Evolutionary conservation across 37 sponge, comb jelly and placozoan species (phyloP).

Genomic region (Ephydatia muelleri): DNA sequence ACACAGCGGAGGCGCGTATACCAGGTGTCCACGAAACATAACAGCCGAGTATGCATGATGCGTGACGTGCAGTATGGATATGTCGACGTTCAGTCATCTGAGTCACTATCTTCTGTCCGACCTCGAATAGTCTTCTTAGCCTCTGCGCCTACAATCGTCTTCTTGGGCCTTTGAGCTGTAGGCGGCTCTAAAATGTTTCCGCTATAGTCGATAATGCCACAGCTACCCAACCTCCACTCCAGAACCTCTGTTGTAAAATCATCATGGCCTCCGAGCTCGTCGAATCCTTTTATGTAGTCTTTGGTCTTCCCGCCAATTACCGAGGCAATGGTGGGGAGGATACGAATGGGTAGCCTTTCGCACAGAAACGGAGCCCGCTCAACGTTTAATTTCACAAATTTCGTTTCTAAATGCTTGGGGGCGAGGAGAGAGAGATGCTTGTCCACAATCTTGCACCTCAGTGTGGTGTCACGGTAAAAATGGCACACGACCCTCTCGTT

Average conservation of each 20-base stretch:
- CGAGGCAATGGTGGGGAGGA: conserved; percentile 90
- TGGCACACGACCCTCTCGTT: conserved; percentile 91
- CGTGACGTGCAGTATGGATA: not conserved
- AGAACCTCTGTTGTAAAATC: conserved; percentile 96
- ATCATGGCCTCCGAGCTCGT: conserved; percentile 91
- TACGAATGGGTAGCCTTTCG: conserved; percentile 81
- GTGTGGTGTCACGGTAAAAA: conserved; percentile 86
- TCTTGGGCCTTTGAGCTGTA: conserved; percentile 6
- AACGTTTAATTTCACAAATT: conserved; percentile 88
- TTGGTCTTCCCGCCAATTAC: conserved; percentile 76
- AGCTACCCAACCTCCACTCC: conserved; percentile 93
- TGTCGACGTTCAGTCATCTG: conserved; percentile 38
- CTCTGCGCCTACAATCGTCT: conserved; percentile 26
- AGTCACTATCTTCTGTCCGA: conserved; percentile 38
- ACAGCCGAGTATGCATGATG: not conserved
- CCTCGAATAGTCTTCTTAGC: conserved; percentile 45
- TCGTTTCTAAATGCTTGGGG: conserved; percentile 92
- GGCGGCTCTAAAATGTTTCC: conserved; percentile 90
- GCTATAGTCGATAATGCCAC: conserved; percentile 81
- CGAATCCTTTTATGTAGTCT: conserved; percentile 95
- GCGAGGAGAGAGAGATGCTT: conserved; percentile 90
- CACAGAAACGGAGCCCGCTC: conserved; percentile 93
- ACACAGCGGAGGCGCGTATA: no score
- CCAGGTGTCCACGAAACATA: not conserved
- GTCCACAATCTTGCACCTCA: conserved; percentile 97